Conservation (phyloP, 2,113 vertebrate genomes). For the Hypanus sabinus region DNA sequence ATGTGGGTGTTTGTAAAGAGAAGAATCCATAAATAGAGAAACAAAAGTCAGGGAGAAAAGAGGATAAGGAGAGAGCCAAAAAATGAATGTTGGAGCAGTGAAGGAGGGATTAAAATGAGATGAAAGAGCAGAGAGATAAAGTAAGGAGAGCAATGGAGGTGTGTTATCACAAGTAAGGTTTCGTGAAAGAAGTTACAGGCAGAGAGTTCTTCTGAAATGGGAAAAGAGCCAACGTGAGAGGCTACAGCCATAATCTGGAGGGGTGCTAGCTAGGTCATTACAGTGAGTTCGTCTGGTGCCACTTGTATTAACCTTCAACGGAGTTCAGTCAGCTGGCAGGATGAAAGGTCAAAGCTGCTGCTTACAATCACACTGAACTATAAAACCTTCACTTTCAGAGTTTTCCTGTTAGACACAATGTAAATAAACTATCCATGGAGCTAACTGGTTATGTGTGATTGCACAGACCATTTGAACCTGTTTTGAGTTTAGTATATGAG, state of each 20-base stretch:
- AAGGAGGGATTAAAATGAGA: neutral
- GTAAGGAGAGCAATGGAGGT: too few species aligned
- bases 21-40: neutral
- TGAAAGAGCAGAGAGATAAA: neutral
- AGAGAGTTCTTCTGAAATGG: neutral
- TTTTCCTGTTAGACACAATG: neutral
- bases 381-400: neutral
- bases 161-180: too few species aligned
- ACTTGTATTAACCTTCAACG: neutral
- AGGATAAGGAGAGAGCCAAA: neutral
- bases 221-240: neutral
- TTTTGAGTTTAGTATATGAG: too few species aligned
- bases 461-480: too few species aligned
- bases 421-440: neutral
- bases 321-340: too few species aligned
- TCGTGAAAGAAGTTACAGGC: neutral
- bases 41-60: neutral
- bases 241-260: neutral
- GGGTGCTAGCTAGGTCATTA: neutral
- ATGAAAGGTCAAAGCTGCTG: neutral
- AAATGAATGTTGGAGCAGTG: neutral
- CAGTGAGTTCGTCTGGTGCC: neutral
- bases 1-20: neutral
- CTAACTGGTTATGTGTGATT: too few species aligned
- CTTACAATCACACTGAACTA: neutral